These are phyloP conservation scores for Neoarius graeffei DNA, from an alignment of 2,113 vertebrate genomes.

Conservation along the genomic window DNA sequence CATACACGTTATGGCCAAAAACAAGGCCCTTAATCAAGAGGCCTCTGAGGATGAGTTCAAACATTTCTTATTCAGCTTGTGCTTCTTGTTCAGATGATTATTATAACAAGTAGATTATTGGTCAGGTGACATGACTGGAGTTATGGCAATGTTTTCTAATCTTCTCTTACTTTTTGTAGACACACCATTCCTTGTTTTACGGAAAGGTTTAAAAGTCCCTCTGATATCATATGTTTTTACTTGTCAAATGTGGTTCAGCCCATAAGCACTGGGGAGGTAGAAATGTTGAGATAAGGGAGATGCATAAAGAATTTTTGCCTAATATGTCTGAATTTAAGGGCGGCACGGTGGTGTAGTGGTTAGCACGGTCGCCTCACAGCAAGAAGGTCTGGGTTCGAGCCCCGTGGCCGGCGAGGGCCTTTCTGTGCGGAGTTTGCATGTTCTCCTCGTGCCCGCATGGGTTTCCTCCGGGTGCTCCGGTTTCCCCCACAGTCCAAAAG, in stretches of 20 bases:
- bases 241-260: background rate
- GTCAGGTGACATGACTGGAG: background rate
- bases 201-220: background rate
- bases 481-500: no score
- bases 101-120: background rate
- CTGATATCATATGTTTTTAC: conserved; percentile 10
- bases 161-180: background rate
- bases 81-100: background rate
- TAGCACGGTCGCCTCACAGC: no score
- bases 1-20: background rate
- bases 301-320: background rate
- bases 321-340: background rate
- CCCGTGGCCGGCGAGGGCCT: no score
- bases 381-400: no score
- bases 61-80: background rate
- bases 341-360: no score
- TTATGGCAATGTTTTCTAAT: background rate
- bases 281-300: background rate
- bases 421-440: no score
- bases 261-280: background rate
- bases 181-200: background rate
- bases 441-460: no score
- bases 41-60: background rate
- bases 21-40: background rate
- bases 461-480: no score